Percentiles rank a stretch among this genome's conserved stretches.
Evolutionary conservation across 2,113 vertebrate genomes (phyloP).

Genomic region (Stomatorhinus ivindoensis): DNA sequence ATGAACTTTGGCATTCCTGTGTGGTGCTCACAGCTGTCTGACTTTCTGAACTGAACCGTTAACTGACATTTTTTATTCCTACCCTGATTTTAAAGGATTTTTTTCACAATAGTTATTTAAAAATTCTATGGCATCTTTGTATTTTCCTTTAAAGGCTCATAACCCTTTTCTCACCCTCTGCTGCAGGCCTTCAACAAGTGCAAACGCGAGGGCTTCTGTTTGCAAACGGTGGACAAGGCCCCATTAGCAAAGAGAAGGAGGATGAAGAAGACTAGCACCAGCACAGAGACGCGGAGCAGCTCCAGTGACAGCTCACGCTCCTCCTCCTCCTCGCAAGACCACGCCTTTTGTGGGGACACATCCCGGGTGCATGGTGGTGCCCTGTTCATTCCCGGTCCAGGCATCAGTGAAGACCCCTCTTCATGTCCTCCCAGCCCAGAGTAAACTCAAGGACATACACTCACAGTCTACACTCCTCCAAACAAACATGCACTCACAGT

Average conservation of each 20-base stretch:
- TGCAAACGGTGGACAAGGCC: conserved; percentile 75
- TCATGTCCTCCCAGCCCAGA: conserved; percentile 54
- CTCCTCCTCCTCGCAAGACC: conserved; percentile 58
- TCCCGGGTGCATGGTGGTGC: conserved; percentile 43
- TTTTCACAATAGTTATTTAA: background rate
- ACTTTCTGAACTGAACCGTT: background rate
- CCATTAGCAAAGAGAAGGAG: conserved; percentile 88
- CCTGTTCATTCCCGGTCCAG: conserved; percentile 36
- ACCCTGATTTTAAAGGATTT: background rate
- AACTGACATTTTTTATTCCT: background rate
- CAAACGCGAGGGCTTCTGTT: conserved; percentile 93
- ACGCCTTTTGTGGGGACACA: conserved; percentile 63
- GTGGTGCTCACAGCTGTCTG: background rate
- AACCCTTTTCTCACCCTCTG: background rate
- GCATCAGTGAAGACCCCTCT: conserved; percentile 23
- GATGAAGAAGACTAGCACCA: conserved; percentile 98
- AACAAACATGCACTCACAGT: background rate
- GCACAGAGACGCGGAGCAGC: conserved; percentile 65
- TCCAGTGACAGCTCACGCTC: conserved; percentile 75
- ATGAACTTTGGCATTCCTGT: background rate
- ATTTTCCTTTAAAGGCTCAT: conserved; percentile 86
- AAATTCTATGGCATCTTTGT: conserved; percentile 52
- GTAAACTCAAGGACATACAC: conserved; percentile 37
- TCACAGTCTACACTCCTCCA: background rate
- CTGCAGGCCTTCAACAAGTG: conserved; percentile 96